These are phyloP conservation scores for Hirtodrosophila histrioides DNA, from an alignment of 2,888 invertebrate species.

Conservation along the genomic window DNA sequence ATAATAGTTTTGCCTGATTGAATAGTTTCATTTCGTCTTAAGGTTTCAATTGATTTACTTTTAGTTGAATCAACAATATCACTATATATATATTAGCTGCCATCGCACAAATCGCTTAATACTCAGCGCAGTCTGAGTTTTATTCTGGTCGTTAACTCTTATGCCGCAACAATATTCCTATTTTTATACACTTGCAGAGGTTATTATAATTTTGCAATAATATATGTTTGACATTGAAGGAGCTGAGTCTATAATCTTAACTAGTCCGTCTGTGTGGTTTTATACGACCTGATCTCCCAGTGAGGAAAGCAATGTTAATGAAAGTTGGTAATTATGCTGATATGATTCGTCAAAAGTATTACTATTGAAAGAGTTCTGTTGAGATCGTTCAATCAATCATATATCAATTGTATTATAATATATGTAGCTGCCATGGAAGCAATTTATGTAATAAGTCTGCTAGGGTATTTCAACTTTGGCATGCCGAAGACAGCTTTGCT, in stretches of 20 bases:
- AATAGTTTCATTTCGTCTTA: conserved; percentile 19
- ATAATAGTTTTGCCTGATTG: conserved; percentile 15
- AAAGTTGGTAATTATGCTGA: too few species aligned
- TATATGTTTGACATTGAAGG: neutral
- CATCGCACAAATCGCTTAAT: conserved; percentile 47
- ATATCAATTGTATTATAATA: too few species aligned
- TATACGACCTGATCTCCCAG: too few species aligned
- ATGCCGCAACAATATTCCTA: conserved; percentile 45
- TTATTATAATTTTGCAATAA: conserved; percentile 14
- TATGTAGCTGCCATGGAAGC: neutral
- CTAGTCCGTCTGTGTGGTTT: neutral
- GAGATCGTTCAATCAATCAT: neutral
- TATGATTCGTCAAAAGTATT: too few species aligned
- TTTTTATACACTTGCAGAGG: conserved; percentile 44
- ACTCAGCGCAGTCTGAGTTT: conserved; percentile 29
- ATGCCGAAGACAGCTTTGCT: conserved; percentile 6
- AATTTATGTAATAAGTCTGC: too few species aligned
- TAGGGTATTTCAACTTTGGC: conserved; percentile 16
- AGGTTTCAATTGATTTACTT: conserved; percentile 9
- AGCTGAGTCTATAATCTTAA: neutral
- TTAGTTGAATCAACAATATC: conserved; percentile 25
- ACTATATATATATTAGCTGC: conserved; percentile 8
- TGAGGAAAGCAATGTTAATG: too few species aligned
- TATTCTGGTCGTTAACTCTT: conserved; percentile 20
- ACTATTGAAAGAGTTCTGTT: neutral